Conservation (phyloP, 2,113 vertebrate genomes). For the Muntiacus reevesi region DNA sequence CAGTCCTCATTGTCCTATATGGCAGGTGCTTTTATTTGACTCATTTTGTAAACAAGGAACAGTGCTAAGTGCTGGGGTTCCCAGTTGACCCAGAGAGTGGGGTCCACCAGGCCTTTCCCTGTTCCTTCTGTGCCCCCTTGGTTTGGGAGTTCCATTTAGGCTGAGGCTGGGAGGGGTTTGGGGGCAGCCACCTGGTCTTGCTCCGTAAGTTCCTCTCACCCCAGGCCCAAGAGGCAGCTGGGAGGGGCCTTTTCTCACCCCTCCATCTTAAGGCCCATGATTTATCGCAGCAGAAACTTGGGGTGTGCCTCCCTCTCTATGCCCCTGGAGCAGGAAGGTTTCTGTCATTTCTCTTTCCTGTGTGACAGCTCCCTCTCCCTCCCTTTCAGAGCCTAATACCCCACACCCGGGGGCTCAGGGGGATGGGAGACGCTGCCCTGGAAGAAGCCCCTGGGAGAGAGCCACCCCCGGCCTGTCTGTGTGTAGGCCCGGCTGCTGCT, state of each 20-base stretch:
- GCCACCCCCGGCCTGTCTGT: not conserved
- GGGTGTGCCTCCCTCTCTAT: not conserved
- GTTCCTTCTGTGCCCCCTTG: not conserved
- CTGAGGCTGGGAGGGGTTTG: not conserved
- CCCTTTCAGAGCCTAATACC: not conserved
- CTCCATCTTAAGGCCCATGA: constrained; percentile 23
- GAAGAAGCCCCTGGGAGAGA: not conserved
- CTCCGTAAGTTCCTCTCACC: not conserved
- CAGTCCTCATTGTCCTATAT: not conserved
- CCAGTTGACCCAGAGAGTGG: accelerated
- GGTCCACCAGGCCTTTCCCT: not conserved
- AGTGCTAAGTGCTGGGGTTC: not conserved
- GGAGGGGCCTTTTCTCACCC: not conserved
- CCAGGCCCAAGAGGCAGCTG: not conserved
- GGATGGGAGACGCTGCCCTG: not conserved
- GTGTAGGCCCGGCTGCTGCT: not conserved
- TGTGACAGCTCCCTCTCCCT: constrained; percentile 50
- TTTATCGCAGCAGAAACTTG: constrained; percentile 68
- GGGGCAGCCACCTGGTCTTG: not conserved
- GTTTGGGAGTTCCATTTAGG: not conserved
- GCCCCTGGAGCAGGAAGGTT: constrained; percentile 44
- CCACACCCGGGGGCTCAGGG: not conserved
- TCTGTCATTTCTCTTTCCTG: constrained; percentile 60
- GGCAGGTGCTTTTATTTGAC: not conserved
- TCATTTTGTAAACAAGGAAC: not conserved